These are phyloP conservation scores for Chaitophorus viminalis DNA, from an alignment of 2,888 invertebrate genomes.

Conservation along the genomic window DNA sequence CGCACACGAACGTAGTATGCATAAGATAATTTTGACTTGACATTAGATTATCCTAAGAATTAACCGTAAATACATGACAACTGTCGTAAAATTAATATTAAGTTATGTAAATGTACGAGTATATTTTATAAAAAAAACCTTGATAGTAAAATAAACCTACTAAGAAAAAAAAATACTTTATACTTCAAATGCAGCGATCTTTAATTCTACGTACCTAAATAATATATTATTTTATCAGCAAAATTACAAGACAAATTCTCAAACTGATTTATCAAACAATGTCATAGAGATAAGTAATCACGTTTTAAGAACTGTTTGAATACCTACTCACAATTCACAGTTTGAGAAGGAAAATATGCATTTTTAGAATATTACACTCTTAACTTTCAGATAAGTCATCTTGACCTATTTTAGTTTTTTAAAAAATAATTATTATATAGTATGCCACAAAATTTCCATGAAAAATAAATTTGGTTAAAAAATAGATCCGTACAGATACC, in stretches of 20 bases:
- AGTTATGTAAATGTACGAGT: neutral
- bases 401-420: constrained; percentile 31
- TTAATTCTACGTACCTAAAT: neutral
- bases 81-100: neutral
- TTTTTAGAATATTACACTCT: neutral
- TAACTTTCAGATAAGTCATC: neutral
- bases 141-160: neutral
- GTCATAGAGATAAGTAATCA: neutral
- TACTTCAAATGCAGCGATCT: neutral
- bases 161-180: neutral
- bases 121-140: neutral
- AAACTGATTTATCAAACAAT: neutral
- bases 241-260: neutral
- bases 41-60: neutral
- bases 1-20: neutral
- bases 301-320: neutral
- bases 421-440: constrained; percentile 5
- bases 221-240: neutral
- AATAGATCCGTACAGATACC: neutral
- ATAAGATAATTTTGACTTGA: constrained; percentile 2
- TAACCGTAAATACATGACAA: neutral
- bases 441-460: neutral
- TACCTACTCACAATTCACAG: neutral
- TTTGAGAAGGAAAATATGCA: neutral
- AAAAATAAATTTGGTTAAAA: constrained; percentile 31